Evolutionary conservation across 2,797 vertebrate genomes (phyloP), one percentile per base, ranked within the genome.

Genomic region (Propithecus perrieri): DNA sequence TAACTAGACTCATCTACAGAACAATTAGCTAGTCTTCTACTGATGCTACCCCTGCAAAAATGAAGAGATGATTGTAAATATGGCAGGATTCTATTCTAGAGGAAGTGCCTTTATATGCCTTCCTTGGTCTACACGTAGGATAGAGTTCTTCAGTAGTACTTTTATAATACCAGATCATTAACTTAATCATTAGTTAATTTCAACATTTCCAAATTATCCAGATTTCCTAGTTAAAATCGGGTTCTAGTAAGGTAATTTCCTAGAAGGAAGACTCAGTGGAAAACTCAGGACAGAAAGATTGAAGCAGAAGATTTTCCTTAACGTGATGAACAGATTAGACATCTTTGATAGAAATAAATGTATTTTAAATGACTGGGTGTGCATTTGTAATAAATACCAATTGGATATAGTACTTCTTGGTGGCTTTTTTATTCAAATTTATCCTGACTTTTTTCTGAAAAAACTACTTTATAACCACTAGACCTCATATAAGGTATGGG

Each of bases 371-470:
- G 91, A 79, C 26, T 63, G 9, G 59, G 65, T 87, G 7, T 67
- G 46, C 71, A 72, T 93, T 81, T 83, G 65, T 83, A 90, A 93
- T 93, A 95, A 81, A 91, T 85, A 81, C 4, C 46, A 89, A 18
- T 67, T 84, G 15, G 30, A 57, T 91, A 5, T 38, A 84, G n/a
- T 65, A 57, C n/a, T 86, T 12, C 57, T 61, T 93, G 28, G 46
- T 84, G 67, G 5, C 10, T 71, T 95, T 65, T 83, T 89, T 53
- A 72, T 92, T 96, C 76, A 91, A 95, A 90, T 95, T 96, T 26
- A 94, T 93, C 30, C 38, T 92, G 88, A 89, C 7, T 88, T 85
- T 22, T 85, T 97, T 65, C 75, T 74, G n/a, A 83, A 91, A 96
- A 57, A n/a, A 61, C n/a, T 69, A 13, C 1, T 59, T 57, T 46